A percentile compares a stretch with the other conserved stretches of the same genome.
phyloP scores from a whole-genome alignment of 2,113 vertebrate species.

The Xyliphius kryptos region DNA sequence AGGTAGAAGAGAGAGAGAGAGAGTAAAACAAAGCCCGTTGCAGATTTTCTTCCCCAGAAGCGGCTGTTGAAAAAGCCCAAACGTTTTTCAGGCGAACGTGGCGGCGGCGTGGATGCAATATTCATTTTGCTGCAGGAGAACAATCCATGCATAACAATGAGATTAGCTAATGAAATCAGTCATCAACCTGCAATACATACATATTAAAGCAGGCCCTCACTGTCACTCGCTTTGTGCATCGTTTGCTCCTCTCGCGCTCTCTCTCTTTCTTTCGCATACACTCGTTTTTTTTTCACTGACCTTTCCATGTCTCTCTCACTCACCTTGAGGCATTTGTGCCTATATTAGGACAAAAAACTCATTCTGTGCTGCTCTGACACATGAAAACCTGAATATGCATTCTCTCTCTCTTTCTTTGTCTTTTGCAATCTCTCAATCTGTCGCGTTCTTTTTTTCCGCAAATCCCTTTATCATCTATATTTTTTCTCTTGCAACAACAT shows the following conservation, averaged over 20 bases:
- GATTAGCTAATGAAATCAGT: conserved; percentile 99
- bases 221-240: conserved; percentile 95
- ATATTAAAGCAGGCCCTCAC: conserved; percentile 91
- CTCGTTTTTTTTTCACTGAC: too few relatives aligned
- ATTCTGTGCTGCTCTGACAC: conserved; percentile 33
- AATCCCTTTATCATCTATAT: too few relatives aligned
- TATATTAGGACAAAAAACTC: conserved; percentile 40
- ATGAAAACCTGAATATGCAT: too few relatives aligned
- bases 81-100: conserved; percentile 60
- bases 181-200: conserved; percentile 98
- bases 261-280: conserved; percentile 32
- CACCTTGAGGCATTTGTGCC: conserved; percentile 37
- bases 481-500: too few relatives aligned
- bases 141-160: conserved; percentile 99
- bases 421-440: too few relatives aligned
- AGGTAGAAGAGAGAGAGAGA: neutral
- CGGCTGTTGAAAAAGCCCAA: conserved; percentile 53
- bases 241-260: conserved; percentile 64
- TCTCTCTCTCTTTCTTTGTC: too few relatives aligned
- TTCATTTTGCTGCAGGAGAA: conserved; percentile 99
- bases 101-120: conserved; percentile 84
- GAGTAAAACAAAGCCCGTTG: conserved; percentile 60
- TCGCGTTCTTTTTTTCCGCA: too few relatives aligned
- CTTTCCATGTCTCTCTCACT: conserved; percentile 21
- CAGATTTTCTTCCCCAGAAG: conserved; percentile 52